These are phyloP conservation scores for Chaetodon auriga DNA, from an alignment of 2,113 vertebrate species.

Conservation along the genomic window DNA sequence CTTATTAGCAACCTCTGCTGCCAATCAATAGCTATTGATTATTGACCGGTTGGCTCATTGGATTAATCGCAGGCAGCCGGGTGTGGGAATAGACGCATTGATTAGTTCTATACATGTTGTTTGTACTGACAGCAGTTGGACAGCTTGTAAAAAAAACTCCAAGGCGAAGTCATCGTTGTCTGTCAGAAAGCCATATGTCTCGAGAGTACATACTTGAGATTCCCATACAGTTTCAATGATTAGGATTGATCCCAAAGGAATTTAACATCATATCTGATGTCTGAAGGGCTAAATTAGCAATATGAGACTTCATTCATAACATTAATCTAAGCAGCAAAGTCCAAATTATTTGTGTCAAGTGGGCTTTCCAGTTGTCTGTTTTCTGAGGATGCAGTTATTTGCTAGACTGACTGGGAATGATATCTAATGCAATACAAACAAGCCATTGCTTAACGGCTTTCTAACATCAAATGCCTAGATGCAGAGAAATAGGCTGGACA, in stretches of 20 bases:
- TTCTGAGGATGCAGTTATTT: slow-evolving; percentile 8
- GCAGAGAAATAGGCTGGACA: slow-evolving; percentile 7
- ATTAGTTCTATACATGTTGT: slow-evolving; percentile 74
- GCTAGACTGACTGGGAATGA: neutral
- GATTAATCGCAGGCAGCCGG: slow-evolving; percentile 62
- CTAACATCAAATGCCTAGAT: slow-evolving; percentile 20
- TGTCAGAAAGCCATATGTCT: slow-evolving; percentile 16
- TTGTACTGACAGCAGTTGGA: slow-evolving; percentile 67
- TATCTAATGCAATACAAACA: slow-evolving; percentile 21
- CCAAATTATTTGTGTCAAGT: neutral
- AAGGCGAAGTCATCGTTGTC: neutral
- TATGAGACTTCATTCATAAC: neutral
- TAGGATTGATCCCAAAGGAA: slow-evolving; percentile 1
- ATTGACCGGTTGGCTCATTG: slow-evolving; percentile 62
- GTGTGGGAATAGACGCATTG: slow-evolving; percentile 74
- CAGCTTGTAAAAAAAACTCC: slow-evolving; percentile 31
- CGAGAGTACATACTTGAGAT: slow-evolving; percentile 16
- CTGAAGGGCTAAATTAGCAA: slow-evolving; percentile 11
- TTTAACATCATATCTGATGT: slow-evolving; percentile 13
- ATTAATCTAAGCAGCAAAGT: neutral
- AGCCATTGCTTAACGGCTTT: slow-evolving; percentile 30
- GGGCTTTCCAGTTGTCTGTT: neutral
- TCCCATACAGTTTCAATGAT: slow-evolving; percentile 27
- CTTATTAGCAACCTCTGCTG: slow-evolving; percentile 66
- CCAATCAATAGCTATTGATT: slow-evolving; percentile 73